These are phyloP conservation scores for Cremastinae sp. DNA, from an alignment of 2,888 invertebrate species.

Conservation along the genomic window DNA sequence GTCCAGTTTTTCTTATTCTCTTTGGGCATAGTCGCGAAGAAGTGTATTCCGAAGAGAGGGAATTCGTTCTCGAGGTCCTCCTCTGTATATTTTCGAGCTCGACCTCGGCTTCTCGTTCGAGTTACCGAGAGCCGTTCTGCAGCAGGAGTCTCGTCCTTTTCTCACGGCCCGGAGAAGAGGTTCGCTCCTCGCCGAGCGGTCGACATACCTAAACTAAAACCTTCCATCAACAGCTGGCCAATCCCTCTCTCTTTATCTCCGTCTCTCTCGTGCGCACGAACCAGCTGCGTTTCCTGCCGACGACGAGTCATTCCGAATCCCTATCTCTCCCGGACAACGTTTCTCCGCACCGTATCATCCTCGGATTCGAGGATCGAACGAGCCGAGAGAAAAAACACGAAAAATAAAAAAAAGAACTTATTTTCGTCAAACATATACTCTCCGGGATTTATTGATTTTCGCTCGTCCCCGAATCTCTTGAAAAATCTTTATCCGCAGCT, in stretches of 20 bases:
- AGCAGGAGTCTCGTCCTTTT: constrained; percentile 69
- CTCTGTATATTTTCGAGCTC: constrained; percentile 59
- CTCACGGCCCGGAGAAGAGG: constrained; percentile 71
- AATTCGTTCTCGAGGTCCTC: constrained; percentile 71
- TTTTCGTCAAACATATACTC: background rate
- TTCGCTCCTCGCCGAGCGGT: constrained; percentile 59
- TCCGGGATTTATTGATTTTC: constrained; percentile 1
- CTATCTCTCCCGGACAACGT: constrained; percentile 41
- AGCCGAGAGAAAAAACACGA: background rate
- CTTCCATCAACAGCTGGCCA: constrained; percentile 77
- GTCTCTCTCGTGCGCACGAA: constrained; percentile 42
- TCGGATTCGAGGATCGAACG: constrained; percentile 1
- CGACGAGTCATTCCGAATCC: constrained; percentile 68
- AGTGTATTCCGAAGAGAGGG: constrained; percentile 39
- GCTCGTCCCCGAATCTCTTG: background rate
- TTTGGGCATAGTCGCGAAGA: background rate
- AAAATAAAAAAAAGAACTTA: constrained; percentile 15
- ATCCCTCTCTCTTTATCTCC: constrained; percentile 66
- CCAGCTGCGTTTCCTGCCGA: constrained; percentile 76
- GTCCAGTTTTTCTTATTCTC: too few species aligned
- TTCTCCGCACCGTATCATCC: constrained; percentile 32
- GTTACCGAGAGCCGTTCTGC: constrained; percentile 64
- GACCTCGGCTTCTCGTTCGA: constrained; percentile 67
- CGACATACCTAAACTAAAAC: constrained; percentile 74
- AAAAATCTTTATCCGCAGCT: background rate